Conservation (phyloP, 2,888 invertebrate genomes). For the Pollenia labialis region DNA sequence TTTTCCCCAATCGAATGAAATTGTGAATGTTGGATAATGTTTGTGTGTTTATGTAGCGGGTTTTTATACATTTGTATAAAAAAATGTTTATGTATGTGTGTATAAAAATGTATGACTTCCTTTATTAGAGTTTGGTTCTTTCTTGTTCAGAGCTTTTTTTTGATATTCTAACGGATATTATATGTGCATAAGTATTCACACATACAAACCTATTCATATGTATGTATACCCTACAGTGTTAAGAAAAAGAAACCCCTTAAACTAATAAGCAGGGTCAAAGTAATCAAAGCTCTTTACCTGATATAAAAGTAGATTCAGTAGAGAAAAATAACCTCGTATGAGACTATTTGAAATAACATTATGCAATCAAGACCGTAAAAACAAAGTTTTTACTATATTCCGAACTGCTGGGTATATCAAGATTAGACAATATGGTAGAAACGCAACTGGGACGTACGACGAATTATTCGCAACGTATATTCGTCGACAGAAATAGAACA, state of each 20-base stretch:
- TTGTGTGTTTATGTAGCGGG: background rate
- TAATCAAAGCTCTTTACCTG: too few species aligned
- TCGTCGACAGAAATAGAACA: too few species aligned
- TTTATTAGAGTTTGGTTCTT: conserved; percentile 61
- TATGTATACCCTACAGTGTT: background rate
- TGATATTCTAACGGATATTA: conserved; percentile 38
- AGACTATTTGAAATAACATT: too few species aligned
- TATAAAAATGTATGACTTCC: conserved; percentile 58
- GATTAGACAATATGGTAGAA: too few species aligned
- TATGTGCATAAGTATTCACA: background rate
- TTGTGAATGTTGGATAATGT: conserved; percentile 11
- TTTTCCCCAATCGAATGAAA: conserved; percentile 9
- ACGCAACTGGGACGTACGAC: too few species aligned
- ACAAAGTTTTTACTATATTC: background rate
- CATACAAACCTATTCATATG: background rate
- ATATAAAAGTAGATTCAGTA: too few species aligned
- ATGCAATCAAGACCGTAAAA: too few species aligned
- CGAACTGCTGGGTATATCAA: background rate
- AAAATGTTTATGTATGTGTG: conserved; percentile 10
- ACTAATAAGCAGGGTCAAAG: too few species aligned
- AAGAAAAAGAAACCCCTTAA: background rate
- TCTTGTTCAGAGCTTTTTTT: conserved; percentile 18
- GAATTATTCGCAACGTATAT: too few species aligned
- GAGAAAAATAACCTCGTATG: too few species aligned
- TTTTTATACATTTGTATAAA: background rate